Evolutionary conservation across 1,140 invertebrate genomes (phyloP).

Genomic region (Hyposmocoma kahamanoa): DNA sequence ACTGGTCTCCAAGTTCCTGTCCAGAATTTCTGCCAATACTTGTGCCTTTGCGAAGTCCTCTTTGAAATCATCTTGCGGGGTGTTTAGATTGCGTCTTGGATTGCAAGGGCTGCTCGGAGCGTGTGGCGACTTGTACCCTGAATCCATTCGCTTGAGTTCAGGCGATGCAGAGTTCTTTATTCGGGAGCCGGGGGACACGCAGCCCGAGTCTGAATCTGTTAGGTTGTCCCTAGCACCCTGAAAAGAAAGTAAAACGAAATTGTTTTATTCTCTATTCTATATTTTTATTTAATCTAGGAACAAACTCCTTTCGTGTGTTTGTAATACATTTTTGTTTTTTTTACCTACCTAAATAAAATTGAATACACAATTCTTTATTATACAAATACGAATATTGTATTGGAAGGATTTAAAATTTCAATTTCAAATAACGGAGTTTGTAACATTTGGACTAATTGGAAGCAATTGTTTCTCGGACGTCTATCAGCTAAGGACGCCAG

Average conservation of each 20-base stretch:
- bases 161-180: slow-evolving; percentile 71
- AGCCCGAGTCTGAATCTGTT: slow-evolving; percentile 71
- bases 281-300: too few relatives aligned
- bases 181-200: slow-evolving; percentile 69
- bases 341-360: too few relatives aligned
- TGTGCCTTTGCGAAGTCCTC: slow-evolving; percentile 63
- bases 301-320: too few relatives aligned
- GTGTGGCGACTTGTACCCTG: slow-evolving; percentile 70
- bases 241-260: slow-evolving; percentile 12
- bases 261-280: too few relatives aligned
- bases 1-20: slow-evolving; percentile 57
- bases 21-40: slow-evolving; percentile 52
- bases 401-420: too few relatives aligned
- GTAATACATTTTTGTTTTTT: too few relatives aligned
- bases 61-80: slow-evolving; percentile 59
- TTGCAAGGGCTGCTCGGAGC: slow-evolving; percentile 59
- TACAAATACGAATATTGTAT: too few relatives aligned
- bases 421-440: too few relatives aligned
- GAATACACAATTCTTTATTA: too few relatives aligned
- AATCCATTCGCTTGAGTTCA: slow-evolving; percentile 71
- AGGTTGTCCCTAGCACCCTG: slow-evolving; percentile 68
- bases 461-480: too few relatives aligned
- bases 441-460: too few relatives aligned
- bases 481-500: too few relatives aligned
- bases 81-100: slow-evolving; percentile 42